These are phyloP conservation scores for Saccopteryx leptura DNA, from an alignment of 2,113 vertebrate genomes.

Conservation along the genomic window DNA sequence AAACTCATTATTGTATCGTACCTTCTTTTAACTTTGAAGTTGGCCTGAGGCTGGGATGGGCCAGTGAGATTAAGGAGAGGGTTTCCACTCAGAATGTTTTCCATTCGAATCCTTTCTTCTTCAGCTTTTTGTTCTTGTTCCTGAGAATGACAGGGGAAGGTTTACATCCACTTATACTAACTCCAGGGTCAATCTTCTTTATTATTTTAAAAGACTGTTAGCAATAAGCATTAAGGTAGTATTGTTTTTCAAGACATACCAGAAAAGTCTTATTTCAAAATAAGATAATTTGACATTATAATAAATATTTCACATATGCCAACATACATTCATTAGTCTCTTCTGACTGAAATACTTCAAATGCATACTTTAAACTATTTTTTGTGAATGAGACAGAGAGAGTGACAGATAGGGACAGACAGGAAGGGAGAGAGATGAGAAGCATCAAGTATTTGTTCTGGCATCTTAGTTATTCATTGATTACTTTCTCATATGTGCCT, in stretches of 20 bases:
- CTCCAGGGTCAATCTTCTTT: neutral
- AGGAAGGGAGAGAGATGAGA: no score
- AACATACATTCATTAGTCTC: neutral
- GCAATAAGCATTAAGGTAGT: neutral
- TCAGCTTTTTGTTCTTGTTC: conserved; percentile 98
- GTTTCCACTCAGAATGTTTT: conserved; percentile 98
- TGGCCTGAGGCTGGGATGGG: conserved; percentile 90
- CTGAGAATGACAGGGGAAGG: conserved; percentile 85
- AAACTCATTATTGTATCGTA: conserved; percentile 79
- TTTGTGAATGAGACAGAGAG: no score
- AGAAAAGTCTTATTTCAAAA: neutral
- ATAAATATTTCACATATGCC: conserved; percentile 39
- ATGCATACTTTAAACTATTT: neutral
- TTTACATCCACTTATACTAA: neutral
- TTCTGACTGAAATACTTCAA: neutral
- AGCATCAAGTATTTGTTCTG: no score
- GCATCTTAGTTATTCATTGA: no score
- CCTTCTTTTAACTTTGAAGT: conserved; percentile 99
- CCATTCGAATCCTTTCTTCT: conserved; percentile 98
- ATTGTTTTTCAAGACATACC: neutral
- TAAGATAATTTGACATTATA: neutral
- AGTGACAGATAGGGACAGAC: no score
- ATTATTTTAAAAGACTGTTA: neutral
- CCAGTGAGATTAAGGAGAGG: conserved; percentile 96
- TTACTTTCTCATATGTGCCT: no score